These are phyloP conservation scores for Sphenopsis melanotis DNA, from an alignment of 2,797 vertebrate genomes.

Conservation along the genomic window DNA sequence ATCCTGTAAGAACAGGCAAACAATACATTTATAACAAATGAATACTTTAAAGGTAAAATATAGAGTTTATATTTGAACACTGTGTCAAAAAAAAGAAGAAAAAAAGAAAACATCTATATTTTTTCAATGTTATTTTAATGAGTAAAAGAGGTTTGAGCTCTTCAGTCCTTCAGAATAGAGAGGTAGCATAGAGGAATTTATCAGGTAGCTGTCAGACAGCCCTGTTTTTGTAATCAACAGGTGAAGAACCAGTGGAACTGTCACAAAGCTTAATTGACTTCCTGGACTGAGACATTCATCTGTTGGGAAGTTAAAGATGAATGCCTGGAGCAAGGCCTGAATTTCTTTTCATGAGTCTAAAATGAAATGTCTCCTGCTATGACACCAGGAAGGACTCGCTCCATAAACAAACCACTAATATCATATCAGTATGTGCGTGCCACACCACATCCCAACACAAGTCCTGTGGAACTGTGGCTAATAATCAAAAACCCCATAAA, in stretches of 20 bases:
- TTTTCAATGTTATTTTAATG: not conserved
- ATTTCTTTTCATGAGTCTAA: not conserved
- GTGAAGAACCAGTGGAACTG: not conserved
- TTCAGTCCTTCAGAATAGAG: not conserved
- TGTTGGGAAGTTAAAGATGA: not conserved
- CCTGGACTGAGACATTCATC: not conserved
- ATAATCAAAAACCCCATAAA: not conserved
- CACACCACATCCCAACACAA: not conserved
- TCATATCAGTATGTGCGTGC: not conserved
- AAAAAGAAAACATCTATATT: not conserved
- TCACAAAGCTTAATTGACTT: not conserved
- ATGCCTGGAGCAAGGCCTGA: not conserved
- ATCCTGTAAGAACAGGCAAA: not conserved
- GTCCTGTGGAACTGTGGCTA: not conserved
- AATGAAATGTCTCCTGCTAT: not conserved
- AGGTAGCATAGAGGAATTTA: not conserved
- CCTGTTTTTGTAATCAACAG: not conserved
- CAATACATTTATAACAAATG: not conserved
- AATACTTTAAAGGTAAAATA: not conserved
- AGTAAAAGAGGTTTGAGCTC: not conserved
- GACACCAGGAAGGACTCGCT: not conserved
- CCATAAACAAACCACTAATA: not conserved
- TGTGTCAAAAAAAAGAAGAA: not conserved
- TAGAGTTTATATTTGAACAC: not conserved
- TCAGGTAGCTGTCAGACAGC: not conserved